These are phyloP conservation scores for Dendrolimus houi DNA, from an alignment of 2,888 invertebrate species.

Conservation along the genomic window DNA sequence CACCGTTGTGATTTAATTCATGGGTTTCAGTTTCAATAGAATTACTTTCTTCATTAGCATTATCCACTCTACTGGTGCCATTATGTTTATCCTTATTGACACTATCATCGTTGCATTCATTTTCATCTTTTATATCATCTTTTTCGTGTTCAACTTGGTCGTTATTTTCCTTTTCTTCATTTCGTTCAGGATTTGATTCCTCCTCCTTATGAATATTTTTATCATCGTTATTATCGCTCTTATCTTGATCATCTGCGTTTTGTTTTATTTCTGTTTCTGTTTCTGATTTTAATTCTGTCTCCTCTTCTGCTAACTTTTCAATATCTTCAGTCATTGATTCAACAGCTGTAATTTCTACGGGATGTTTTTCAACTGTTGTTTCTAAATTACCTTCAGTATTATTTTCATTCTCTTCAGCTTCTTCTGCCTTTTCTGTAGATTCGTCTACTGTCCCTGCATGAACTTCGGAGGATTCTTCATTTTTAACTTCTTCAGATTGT, in stretches of 20 bases:
- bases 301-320: conserved; percentile 1
- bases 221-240: conserved; percentile 4
- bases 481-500: conserved; percentile 12
- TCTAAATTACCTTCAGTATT: conserved; percentile 1
- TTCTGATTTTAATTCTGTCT: conserved; percentile 6
- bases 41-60: neutral
- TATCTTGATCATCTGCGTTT: conserved; percentile 6
- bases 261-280: conserved; percentile 12
- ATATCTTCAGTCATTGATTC: neutral
- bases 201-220: conserved; percentile 6
- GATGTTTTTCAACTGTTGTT: neutral
- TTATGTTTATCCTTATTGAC: neutral
- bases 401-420: neutral
- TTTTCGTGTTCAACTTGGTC: neutral
- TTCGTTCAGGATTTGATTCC: conserved; percentile 8
- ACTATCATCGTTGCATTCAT: neutral
- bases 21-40: conserved; percentile 2
- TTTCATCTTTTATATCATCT: conserved; percentile 19
- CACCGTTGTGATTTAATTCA: conserved; percentile 8
- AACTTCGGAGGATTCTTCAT: conserved; percentile 5
- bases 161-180: conserved; percentile 9
- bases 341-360: neutral
- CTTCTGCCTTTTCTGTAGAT: neutral
- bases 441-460: conserved; percentile 6
- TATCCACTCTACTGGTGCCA: neutral